Evolutionary conservation across 2,888 invertebrate genomes (phyloP).

Genomic region (Phaedon cochleariae): DNA sequence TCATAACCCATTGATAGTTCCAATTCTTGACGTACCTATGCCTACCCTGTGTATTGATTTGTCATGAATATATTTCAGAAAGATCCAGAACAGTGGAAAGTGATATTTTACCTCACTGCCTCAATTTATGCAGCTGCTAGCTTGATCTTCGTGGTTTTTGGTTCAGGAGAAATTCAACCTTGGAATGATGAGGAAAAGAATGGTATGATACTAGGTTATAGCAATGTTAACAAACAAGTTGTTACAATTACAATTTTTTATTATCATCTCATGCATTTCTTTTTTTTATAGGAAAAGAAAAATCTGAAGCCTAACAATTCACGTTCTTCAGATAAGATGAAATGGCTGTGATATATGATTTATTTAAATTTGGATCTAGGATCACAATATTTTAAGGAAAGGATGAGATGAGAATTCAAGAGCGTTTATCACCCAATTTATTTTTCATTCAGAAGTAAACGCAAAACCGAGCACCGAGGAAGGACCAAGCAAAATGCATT

Average conservation of each 20-base stretch:
- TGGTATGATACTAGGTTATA: too few relatives aligned
- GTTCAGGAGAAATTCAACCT: constrained; percentile 36
- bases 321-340: neutral
- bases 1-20: too few relatives aligned
- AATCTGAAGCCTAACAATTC: neutral
- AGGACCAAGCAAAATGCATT: too few relatives aligned
- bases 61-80: constrained; percentile 62
- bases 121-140: constrained; percentile 28
- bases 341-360: neutral
- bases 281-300: neutral
- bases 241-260: too few relatives aligned
- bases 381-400: too few relatives aligned
- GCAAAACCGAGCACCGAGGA: too few relatives aligned
- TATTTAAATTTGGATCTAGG: neutral
- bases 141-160: constrained; percentile 29
- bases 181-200: constrained; percentile 33
- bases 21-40: too few relatives aligned
- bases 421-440: too few relatives aligned
- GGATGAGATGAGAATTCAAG: too few relatives aligned
- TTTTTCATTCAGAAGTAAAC: too few relatives aligned
- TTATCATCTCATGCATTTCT: too few relatives aligned
- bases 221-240: too few relatives aligned
- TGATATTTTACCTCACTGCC: constrained; percentile 73
- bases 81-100: constrained; percentile 74
- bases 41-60: neutral